phyloP scores from a whole-genome alignment of 1,140 invertebrate species.

The Pollicipes pollicipes region DNA sequence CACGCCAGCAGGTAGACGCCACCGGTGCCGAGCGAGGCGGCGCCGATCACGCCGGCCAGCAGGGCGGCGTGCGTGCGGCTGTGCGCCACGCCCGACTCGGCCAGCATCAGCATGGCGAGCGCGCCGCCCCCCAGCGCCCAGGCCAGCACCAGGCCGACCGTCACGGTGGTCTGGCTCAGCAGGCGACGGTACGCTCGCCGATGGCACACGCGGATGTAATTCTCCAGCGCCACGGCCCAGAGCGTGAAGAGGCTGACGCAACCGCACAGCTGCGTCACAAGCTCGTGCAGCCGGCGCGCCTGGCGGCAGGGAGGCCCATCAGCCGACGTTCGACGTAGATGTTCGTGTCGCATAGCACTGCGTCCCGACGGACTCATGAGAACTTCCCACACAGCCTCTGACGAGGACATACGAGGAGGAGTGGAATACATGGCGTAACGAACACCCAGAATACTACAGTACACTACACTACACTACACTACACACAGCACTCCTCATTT shows the following conservation, averaged over 20 bases:
- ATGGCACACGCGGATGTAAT: not conserved
- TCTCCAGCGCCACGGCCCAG: not conserved
- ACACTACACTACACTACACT: too few species aligned
- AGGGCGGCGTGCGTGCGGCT: not conserved
- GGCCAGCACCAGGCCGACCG: not conserved
- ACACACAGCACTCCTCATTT: not conserved
- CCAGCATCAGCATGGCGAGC: not conserved
- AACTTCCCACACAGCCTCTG: too few species aligned
- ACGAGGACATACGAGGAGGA: too few species aligned
- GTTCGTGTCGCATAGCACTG: too few species aligned
- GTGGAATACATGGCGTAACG: too few species aligned
- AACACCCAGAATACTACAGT: too few species aligned
- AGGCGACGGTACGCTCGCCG: not conserved
- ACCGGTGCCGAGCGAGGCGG: not conserved
- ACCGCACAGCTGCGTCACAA: not conserved
- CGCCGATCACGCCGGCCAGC: not conserved
- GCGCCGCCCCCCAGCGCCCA: not conserved
- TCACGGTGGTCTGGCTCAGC: not conserved
- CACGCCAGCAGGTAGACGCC: not conserved
- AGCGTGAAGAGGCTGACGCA: not conserved
- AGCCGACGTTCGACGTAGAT: too few species aligned
- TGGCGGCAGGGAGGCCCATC: not conserved
- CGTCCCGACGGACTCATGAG: too few species aligned
- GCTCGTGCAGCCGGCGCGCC: not conserved
- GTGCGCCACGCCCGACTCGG: not conserved